phyloP scores from a whole-genome alignment of 53 echinoderm and acorn worm species.

The Antedon mediterranea region DNA sequence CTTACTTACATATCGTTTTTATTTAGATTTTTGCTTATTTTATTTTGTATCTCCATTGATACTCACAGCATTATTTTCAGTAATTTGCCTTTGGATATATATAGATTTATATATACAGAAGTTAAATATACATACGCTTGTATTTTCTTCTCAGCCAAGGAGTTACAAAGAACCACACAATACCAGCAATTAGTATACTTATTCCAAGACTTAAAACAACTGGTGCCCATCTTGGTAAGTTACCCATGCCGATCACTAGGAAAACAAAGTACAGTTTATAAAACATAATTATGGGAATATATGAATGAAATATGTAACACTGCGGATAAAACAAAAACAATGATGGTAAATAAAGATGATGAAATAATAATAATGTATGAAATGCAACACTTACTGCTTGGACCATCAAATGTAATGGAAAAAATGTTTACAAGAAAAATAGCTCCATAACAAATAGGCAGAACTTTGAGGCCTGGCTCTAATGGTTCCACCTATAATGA shows the following conservation, averaged over 20 bases:
- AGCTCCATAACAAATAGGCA: slow-evolving; percentile 60
- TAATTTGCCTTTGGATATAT: too few species aligned
- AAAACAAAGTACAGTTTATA: neutral
- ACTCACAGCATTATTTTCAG: too few species aligned
- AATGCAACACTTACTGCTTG: slow-evolving; percentile 66
- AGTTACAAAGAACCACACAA: slow-evolving; percentile 37
- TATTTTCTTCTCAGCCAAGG: slow-evolving; percentile 40
- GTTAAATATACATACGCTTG: slow-evolving; percentile 17
- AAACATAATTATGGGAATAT: neutral
- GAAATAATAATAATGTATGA: too few species aligned
- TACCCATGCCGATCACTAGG: slow-evolving; percentile 54
- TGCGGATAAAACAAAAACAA: neutral
- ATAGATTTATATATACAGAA: too few species aligned
- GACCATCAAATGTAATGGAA: slow-evolving; percentile 76
- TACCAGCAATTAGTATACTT: slow-evolving; percentile 31
- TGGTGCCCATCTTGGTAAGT: slow-evolving; percentile 51
- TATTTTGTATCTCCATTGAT: too few species aligned
- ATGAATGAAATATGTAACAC: neutral
- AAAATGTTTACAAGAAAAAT: slow-evolving; percentile 53
- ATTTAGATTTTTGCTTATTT: too few species aligned
- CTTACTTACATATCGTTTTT: too few species aligned
- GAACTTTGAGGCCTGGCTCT: slow-evolving; percentile 54
- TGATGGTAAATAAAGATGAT: neutral
- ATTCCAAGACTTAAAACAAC: slow-evolving; percentile 43
- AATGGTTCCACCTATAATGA: slow-evolving; percentile 40